These are phyloP conservation scores for Tuberolachnus salignus DNA, from an alignment of 2,888 invertebrate genomes.

Conservation along the genomic window DNA sequence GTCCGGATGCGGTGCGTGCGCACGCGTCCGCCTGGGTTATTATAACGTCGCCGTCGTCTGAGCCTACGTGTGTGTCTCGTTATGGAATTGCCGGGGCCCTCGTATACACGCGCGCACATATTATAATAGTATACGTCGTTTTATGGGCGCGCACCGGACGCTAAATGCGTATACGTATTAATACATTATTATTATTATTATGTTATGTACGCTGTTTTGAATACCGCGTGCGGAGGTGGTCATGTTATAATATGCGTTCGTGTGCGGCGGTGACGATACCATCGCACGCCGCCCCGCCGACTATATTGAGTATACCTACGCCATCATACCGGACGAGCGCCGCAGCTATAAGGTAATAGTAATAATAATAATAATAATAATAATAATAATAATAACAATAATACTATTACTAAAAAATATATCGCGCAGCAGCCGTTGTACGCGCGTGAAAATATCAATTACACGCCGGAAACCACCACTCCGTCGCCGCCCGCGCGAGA, in stretches of 20 bases:
- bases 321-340: too few relatives aligned
- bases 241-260: background rate
- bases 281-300: constrained; percentile 9
- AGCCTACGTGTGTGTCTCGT: constrained; percentile 34
- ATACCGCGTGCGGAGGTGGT: constrained; percentile 33
- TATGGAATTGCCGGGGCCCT: constrained; percentile 36
- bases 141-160: constrained; percentile 20
- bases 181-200: background rate
- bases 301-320: too few relatives aligned
- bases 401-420: too few relatives aligned
- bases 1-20: background rate
- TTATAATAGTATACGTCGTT: background rate
- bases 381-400: too few relatives aligned
- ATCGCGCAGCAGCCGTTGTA: too few relatives aligned
- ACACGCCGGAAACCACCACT: background rate
- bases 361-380: too few relatives aligned
- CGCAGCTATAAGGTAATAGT: too few relatives aligned
- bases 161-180: background rate
- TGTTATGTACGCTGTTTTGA: background rate
- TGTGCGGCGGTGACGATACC: constrained; percentile 24
- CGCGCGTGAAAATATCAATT: constrained; percentile 1
- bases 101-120: background rate
- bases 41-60: background rate
- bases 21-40: too few relatives aligned
- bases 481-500: too few relatives aligned